phyloP scores from a whole-genome alignment of 2,797 vertebrate genomes.

The Setipinna tenuifilis region DNA sequence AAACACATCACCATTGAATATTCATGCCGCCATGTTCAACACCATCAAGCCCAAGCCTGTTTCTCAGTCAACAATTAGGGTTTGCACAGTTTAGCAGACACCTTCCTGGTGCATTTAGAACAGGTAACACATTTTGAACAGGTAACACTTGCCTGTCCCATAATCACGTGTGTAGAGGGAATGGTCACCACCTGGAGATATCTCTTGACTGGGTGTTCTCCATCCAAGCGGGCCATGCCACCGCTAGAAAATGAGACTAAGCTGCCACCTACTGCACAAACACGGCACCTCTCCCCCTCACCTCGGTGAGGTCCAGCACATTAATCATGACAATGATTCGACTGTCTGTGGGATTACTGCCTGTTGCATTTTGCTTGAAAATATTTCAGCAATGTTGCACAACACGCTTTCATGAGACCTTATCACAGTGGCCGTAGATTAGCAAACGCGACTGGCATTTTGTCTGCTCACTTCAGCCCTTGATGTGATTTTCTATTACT shows the following conservation, averaged over 20 bases:
- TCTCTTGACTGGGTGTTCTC: not conserved
- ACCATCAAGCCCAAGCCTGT: not conserved
- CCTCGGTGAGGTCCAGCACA: not conserved
- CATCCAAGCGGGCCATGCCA: not conserved
- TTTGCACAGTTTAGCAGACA: not conserved
- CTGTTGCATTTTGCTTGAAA: not conserved
- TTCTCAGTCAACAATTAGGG: not conserved
- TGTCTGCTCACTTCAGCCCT: not conserved
- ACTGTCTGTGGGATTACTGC: not conserved
- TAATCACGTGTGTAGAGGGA: not conserved
- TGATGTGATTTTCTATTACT: not conserved
- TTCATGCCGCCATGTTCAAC: not conserved
- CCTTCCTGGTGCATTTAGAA: not conserved
- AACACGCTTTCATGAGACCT: not conserved
- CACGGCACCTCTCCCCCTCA: not conserved
- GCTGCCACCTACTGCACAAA: conserved; percentile 21
- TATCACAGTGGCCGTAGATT: not conserved
- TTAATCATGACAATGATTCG: not conserved
- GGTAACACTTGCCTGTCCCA: not conserved
- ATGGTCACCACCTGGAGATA: not conserved
- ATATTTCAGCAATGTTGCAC: not conserved
- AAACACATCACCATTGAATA: not conserved
- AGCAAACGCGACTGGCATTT: not conserved
- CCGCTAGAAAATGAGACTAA: not conserved
- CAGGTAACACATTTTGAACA: not conserved